Evolutionary conservation across 2,888 invertebrate species (phyloP).

Genomic region (Caenorhabditis sulstoni): DNA sequence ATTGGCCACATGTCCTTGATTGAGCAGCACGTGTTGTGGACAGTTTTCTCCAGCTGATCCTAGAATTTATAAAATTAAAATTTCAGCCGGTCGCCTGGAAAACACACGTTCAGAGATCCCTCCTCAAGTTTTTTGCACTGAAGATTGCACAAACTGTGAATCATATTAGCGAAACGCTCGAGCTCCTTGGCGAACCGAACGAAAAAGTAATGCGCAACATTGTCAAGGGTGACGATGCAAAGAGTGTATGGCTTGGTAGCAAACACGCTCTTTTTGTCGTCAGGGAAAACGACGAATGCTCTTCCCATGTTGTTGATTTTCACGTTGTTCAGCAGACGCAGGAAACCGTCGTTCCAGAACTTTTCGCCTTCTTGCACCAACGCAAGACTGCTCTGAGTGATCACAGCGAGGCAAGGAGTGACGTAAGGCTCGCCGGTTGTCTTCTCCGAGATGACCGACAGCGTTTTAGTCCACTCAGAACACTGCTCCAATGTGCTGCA

Average conservation of each 20-base stretch:
- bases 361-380: constrained; percentile 75
- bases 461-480: constrained; percentile 17
- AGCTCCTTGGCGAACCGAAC: constrained; percentile 38
- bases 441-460: constrained; percentile 18
- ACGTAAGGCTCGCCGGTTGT: constrained; percentile 3
- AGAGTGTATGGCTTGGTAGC: constrained; percentile 14
- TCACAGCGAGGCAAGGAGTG: constrained; percentile 16
- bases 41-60: constrained; percentile 18
- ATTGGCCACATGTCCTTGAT: constrained; percentile 24
- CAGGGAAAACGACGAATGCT: constrained; percentile 4
- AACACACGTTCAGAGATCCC: constrained; percentile 10
- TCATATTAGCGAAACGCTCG: constrained; percentile 9
- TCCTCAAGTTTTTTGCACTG: neutral
- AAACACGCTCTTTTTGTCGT: constrained; percentile 20
- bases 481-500: constrained; percentile 25
- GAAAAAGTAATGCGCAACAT: constrained; percentile 41
- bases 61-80: constrained; percentile 7
- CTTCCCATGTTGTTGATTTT: neutral
- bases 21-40: constrained; percentile 35
- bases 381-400: constrained; percentile 14
- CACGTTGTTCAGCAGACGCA: constrained; percentile 66
- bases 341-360: constrained; percentile 75
- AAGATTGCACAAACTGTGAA: neutral
- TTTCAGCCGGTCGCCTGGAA: neutral
- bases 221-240: constrained; percentile 12